Evolutionary conservation across 2,113 vertebrate species (phyloP).

Genomic region (Isurus oxyrinchus): DNA sequence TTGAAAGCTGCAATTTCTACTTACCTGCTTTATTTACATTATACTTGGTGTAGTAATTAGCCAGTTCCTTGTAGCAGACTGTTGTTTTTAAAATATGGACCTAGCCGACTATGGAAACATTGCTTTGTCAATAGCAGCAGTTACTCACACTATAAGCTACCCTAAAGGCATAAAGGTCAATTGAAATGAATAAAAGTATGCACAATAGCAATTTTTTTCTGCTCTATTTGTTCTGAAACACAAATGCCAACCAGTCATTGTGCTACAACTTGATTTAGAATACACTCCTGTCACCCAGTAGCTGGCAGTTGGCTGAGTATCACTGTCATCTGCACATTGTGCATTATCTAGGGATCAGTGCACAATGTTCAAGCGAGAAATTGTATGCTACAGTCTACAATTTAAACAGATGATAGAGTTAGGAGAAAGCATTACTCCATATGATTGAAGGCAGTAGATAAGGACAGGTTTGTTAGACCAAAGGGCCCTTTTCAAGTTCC

Average conservation of each 20-base stretch:
- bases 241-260: conserved; percentile 17
- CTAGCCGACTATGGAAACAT: not conserved
- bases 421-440: not conserved
- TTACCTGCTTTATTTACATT: not conserved
- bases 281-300: not conserved
- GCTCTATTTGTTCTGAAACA: not conserved
- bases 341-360: not conserved
- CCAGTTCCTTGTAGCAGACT: not conserved
- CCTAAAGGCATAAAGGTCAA: conserved; percentile 10
- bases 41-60: not conserved
- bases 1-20: not conserved
- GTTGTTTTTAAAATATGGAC: not conserved
- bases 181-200: conserved; percentile 16
- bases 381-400: not conserved
- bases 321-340: not conserved
- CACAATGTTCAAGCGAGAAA: not conserved
- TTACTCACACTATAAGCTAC: not conserved
- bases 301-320: not conserved
- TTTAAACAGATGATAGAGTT: not conserved
- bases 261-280: not conserved
- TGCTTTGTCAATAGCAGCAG: not conserved
- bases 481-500: not conserved
- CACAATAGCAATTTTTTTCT: conserved; percentile 16
- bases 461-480: not conserved
- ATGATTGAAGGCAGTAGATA: not conserved